phyloP scores from a whole-genome alignment of 2,888 invertebrate genomes.

The Agriopis leucophaearia region DNA sequence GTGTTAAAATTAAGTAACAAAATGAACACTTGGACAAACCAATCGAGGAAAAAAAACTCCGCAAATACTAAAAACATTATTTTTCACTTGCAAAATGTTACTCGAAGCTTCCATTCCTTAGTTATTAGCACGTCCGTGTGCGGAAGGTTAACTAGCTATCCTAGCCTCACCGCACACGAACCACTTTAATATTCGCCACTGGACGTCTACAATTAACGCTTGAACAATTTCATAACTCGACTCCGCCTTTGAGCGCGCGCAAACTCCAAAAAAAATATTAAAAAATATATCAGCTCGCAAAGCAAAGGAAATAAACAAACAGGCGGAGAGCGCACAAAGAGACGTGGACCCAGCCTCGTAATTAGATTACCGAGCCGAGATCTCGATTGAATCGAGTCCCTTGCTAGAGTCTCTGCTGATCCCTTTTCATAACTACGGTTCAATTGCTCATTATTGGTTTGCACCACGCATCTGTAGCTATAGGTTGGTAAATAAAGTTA shows the following conservation, averaged over 20 bases:
- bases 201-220: conserved; percentile 85
- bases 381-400: conserved; percentile 57
- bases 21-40: conserved; percentile 23
- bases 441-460: conserved; percentile 17
- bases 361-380: conserved; percentile 75
- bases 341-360: conserved; percentile 61
- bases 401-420: conserved; percentile 58
- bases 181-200: conserved; percentile 83
- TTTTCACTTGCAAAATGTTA: conserved; percentile 65
- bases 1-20: not conserved
- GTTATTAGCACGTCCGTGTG: conserved; percentile 56
- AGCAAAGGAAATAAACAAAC: conserved; percentile 71
- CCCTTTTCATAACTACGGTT: conserved; percentile 49
- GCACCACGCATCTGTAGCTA: not conserved
- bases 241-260: conserved; percentile 78
- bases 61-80: conserved; percentile 75
- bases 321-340: conserved; percentile 64
- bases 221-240: conserved; percentile 84
- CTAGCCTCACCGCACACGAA: conserved; percentile 66
- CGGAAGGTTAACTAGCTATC: conserved; percentile 76
- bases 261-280: conserved; percentile 67
- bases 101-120: conserved; percentile 52
- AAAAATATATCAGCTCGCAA: conserved; percentile 70
- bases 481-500: not conserved
- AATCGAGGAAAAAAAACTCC: conserved; percentile 42